Percentiles rank a stretch among this genome's conserved stretches.
Conservation (phyloP, 1,140 invertebrate genomes). For the Brachionus angularis region DNA sequence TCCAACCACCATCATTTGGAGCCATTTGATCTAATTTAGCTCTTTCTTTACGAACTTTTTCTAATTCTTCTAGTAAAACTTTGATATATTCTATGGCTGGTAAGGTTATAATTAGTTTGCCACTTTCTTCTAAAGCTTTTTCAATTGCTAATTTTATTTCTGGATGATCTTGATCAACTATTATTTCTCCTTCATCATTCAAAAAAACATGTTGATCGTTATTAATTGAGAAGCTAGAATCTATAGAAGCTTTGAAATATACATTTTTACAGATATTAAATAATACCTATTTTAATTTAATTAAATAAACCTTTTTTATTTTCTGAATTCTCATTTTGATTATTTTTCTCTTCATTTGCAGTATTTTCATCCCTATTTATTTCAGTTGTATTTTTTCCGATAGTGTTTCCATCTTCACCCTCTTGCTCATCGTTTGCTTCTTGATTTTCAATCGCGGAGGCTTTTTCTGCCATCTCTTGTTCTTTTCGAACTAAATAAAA, state of each 20-base stretch:
- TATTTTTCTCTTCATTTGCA: neutral
- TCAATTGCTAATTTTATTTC: constrained; percentile 19
- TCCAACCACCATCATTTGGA: constrained; percentile 54
- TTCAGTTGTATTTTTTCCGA: constrained; percentile 46
- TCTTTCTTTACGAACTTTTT: constrained; percentile 9
- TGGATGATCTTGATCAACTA: constrained; percentile 35
- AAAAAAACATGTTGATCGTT: neutral
- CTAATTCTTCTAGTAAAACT: constrained; percentile 28
- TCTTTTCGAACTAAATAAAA: neutral
- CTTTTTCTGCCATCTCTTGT: neutral
- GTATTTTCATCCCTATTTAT: neutral
- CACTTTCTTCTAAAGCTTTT: constrained; percentile 30
- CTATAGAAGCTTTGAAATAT: no score
- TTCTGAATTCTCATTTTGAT: neutral
- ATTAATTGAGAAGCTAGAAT: no score
- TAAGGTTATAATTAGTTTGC: neutral
- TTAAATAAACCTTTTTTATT: no score
- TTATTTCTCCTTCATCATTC: constrained; percentile 12
- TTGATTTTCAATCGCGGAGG: constrained; percentile 46
- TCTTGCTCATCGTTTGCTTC: constrained; percentile 48
- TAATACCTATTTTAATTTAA: no score
- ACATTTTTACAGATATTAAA: no score
- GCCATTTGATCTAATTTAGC: constrained; percentile 11
- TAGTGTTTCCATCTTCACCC: constrained; percentile 50
- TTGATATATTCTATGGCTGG: constrained; percentile 1